Evolutionary conservation across 2,888 invertebrate species (phyloP), one percentile per base, ranked within the genome.

Genomic region (Conomelus anceps): DNA sequence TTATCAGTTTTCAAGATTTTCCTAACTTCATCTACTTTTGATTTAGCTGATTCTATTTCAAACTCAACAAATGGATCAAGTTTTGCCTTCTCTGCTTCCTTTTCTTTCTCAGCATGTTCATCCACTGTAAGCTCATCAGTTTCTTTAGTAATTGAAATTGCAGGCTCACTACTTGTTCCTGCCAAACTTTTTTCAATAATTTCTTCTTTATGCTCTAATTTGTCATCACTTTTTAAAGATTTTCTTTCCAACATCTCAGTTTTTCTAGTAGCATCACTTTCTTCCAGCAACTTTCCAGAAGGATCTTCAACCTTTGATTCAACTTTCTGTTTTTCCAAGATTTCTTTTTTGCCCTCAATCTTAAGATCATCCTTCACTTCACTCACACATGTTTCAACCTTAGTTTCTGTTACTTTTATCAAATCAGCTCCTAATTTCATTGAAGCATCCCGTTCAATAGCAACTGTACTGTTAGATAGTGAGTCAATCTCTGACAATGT

Each of bases 401-500:
- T 87, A 23, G n/a, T 86, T 34, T 86, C 22, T 86, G 23, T 13
- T 34, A 26, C 11, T 86, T 86, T 63, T 63, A 34, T 29, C 23
- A 89, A 0, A 29, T 20, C 88, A 23, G 9, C 23, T 84, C 84
- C 86, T 17, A 24, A 23, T 11, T 24, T 23, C n/a, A 23, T 13
- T 86, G 86, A 22, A 24, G 29, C 24, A 86, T 86, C 86, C 3
- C 86, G 29, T 26, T 86, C 86, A 4, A 29, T 29, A 26, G 86
- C 86, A 26, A 86, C 22, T n/a, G 86, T 26, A 11, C 22, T 23
- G n/a, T 24, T 86, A 26, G 89, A 87, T 22, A 90, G 85, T 20
- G 89, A 89, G 22, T 91, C 91, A 20, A 90, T 85, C 22, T 91
- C 90, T 1, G 91, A 91, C 13, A 91, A 88, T 3, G 91, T 90